A percentile compares a stretch with the other conserved stretches of the same genome.
phyloP scores from a whole-genome alignment of 2,797 vertebrate genomes.

The Neoniphon sammara region DNA sequence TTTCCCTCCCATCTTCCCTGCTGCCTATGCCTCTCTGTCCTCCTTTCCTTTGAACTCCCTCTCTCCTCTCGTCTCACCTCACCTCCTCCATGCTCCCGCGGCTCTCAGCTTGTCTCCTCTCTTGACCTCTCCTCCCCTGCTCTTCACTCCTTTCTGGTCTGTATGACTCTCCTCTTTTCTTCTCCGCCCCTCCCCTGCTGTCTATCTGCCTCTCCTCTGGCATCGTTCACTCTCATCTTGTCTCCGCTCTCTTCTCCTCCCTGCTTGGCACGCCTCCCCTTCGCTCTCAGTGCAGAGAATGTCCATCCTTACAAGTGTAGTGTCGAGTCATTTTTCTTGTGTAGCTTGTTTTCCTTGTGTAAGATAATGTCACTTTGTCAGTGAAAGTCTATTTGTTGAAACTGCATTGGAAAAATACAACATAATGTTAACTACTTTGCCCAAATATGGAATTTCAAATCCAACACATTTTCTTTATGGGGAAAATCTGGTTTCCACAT shows the following conservation, averaged over 20 bases:
- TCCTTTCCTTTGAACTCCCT: slow-evolving; percentile 30
- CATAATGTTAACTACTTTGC: too few species aligned
- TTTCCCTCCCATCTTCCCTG: too few species aligned
- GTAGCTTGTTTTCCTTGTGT: too few species aligned
- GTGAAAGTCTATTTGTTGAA: too few species aligned
- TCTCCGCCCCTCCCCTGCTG: neutral
- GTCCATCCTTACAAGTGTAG: slow-evolving; percentile 25
- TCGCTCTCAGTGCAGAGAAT: slow-evolving; percentile 6
- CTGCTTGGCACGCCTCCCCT: too few species aligned
- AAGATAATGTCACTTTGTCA: too few species aligned
- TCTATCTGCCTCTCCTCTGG: slow-evolving; percentile 7
- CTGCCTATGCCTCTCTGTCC: slow-evolving; percentile 16
- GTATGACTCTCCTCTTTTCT: neutral
- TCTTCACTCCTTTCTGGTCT: neutral
- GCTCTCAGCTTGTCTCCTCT: slow-evolving; percentile 6
- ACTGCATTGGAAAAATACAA: too few species aligned
- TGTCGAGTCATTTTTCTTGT: slow-evolving; percentile 27
- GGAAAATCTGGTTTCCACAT: too few species aligned
- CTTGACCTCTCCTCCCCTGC: neutral
- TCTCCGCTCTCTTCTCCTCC: slow-evolving; percentile 6
- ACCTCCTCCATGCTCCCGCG: slow-evolving; percentile 17
- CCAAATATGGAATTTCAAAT: too few species aligned
- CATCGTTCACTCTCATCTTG: slow-evolving; percentile 47
- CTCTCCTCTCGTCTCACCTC: slow-evolving; percentile 27
- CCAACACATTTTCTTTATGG: too few species aligned